Base-by-base conservation (phyloP, 2,888 invertebrate genomes). In the Lysandra coridon region DNA sequence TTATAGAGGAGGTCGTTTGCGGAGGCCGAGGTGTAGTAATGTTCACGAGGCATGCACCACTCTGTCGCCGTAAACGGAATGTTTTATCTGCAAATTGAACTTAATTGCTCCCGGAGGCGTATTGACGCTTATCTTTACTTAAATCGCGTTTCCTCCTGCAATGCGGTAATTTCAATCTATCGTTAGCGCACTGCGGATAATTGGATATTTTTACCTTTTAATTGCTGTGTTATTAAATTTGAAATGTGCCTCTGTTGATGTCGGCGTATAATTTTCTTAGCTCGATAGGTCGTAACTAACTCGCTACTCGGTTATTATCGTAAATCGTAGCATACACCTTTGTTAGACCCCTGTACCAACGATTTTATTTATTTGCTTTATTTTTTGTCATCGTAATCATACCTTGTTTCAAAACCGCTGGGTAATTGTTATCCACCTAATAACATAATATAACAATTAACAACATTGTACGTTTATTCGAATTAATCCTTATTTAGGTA, bases 1-100 rank as follows among this genome's bases (percentile, higher is more conserved):
- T 92, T 91, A 89, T 91, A 88, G 90, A 91, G 89, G 89, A 92
- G 89, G 86, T 87, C 89, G 90, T 92, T 90, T 93, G 90, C 89
- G 88, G 88, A 91, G 87, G 89, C 88, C 86, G 89, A 88, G 87
- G 86, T 88, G 88, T 88, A 88, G 89, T 90, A 89, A 90, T 86
- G 87, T 86, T 84, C 84, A 84, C 86, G 83, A 86, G 85, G 84
- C 86, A 86, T 87, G 87, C 83, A 60, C 60, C n/a, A 40, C 37
- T 84, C 84, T 89, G 89, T 89, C 88, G 86, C 87, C 87, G 87
- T 88, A 88, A 89, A 88, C 84, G 86, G 86, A 89, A 89, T 88
- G 87, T 87, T 87, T 86, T 88, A 86, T 89, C 90, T 90, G 88
- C 87, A 88, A 89, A 90, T 90, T 87, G 87, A 86, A 87, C 86